Percentiles rank a stretch among this genome's conserved stretches.
Evolutionary conservation across 2,797 vertebrate genomes (phyloP).

Genomic region (Alcedo atthis): DNA sequence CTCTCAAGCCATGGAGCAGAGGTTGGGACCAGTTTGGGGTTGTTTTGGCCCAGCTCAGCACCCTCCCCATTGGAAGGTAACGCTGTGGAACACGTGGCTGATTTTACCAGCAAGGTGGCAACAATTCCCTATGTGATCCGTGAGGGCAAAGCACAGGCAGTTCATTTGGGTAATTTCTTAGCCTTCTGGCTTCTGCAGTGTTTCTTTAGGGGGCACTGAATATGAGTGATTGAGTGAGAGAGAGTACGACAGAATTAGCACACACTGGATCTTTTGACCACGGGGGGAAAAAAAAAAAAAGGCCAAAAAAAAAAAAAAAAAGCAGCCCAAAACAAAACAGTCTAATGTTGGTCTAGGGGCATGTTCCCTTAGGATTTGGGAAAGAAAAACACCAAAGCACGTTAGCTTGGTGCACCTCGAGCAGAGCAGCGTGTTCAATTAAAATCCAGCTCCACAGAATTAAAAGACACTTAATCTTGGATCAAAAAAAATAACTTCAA

Average conservation of each 20-base stretch:
- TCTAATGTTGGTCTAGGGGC: conserved; percentile 67
- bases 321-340: conserved; percentile 41
- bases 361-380: conserved; percentile 67
- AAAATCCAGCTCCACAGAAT: conserved; percentile 55
- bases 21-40: not conserved
- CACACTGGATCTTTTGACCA: conserved; percentile 79
- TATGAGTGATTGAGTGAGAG: conserved; percentile 75
- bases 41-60: not conserved
- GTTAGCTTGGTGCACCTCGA: conserved; percentile 63
- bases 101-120: conserved; percentile 70
- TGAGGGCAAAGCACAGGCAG: conserved; percentile 63
- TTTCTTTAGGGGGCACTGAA: conserved; percentile 73
- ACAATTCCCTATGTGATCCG: conserved; percentile 58
- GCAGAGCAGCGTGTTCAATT: conserved; percentile 59
- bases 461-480: conserved; percentile 53
- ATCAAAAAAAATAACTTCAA: conserved; percentile 17
- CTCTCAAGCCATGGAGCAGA: not conserved
- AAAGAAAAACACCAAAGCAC: conserved; percentile 73
- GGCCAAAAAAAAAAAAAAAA: not conserved
- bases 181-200: conserved; percentile 71
- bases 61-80: conserved; percentile 35
- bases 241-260: conserved; percentile 68
- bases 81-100: conserved; percentile 36
- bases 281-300: not conserved
- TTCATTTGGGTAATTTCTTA: conserved; percentile 75